Evolutionary conservation across 2,113 vertebrate genomes (phyloP), one percentile per base, ranked within the genome.

Genomic region (Strix uralensis): DNA sequence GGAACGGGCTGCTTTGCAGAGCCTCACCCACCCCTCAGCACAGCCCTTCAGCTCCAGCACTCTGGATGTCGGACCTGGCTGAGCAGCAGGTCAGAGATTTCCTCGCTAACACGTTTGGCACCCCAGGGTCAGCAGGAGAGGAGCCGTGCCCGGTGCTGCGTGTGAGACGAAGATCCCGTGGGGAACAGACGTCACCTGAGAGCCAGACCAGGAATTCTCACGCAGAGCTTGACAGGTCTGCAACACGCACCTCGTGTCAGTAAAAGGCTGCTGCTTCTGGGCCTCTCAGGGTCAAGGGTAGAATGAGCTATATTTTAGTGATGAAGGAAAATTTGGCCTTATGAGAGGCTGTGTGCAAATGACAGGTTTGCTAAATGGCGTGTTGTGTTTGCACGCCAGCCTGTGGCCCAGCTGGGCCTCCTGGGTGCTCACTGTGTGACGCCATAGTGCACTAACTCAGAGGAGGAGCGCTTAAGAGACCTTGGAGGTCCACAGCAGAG

Each of bases 211-310:
- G 72, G 72, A 77, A 18, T 77, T 88, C 40, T 73, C 18, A 4
- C 1, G 5, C 59, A 17, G 66, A 40, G 8, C 18, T 3, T 0
- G 2, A 23, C 22, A 54, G 69, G n/a, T 49, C 44, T 73, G 77
- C 38, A 83, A 16, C 0, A 0, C 1, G 3, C 0, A 0, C 18
- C 17, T 72, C 3, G 3, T 40, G 40, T 29, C 29, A 3, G 0
- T 65, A 38, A 70, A 58, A 62, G 29, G 36, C 34, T 81, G 30
- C 25, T 83, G 10, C 73, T 71, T 81, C 47, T 34, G 61, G 51
- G 22, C 11, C 8, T 81, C 34, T n/a, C 2, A 2, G 32, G 5
- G 10, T 58, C 29, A 17, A 61, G 49, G 15, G 23, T 65, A 10
- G 22, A 67, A 71, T 10, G 21, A 73, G 6, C 11, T 40, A 0